Evolutionary conservation across 2,888 invertebrate genomes (phyloP).

Genomic region (Drosophila nigricruria): DNA sequence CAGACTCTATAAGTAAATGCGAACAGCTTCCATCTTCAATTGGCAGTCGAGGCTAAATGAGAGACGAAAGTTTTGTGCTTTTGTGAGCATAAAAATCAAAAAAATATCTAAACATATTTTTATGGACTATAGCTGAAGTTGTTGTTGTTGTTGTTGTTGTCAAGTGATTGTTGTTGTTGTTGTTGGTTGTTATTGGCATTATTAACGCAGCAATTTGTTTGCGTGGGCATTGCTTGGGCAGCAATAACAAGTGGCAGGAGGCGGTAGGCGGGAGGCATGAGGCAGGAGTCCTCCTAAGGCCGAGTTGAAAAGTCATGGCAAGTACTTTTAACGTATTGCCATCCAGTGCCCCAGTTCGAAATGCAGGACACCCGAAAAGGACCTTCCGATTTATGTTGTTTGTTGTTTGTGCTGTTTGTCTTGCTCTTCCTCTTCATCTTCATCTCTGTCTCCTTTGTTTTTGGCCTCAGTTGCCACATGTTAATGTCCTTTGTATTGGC

Average conservation of each 20-base stretch:
- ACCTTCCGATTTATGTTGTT: slow-evolving; percentile 49
- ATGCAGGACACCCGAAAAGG: slow-evolving; percentile 31
- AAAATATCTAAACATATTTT: slow-evolving; percentile 38
- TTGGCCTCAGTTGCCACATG: slow-evolving; percentile 60
- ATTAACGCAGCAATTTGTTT: slow-evolving; percentile 73
- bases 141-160: slow-evolving; percentile 7
- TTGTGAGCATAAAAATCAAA: slow-evolving; percentile 40
- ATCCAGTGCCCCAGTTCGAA: slow-evolving; percentile 44
- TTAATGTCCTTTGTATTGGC: slow-evolving; percentile 64
- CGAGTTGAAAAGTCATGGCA: slow-evolving; percentile 30
- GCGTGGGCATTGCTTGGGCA: slow-evolving; percentile 37
- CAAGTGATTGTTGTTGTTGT: slow-evolving; percentile 4
- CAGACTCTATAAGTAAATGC: not conserved
- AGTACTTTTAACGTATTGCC: slow-evolving; percentile 53
- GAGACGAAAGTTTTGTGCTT: slow-evolving; percentile 28
- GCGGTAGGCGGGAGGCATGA: too few species aligned
- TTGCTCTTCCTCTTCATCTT: not conserved
- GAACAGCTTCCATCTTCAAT: slow-evolving; percentile 8
- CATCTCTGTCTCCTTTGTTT: slow-evolving; percentile 13
- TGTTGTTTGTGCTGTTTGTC: slow-evolving; percentile 45
- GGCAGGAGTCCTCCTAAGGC: too few species aligned
- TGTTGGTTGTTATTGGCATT: slow-evolving; percentile 64
- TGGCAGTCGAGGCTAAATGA: not conserved
- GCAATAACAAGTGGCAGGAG: slow-evolving; percentile 30
- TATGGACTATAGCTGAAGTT: slow-evolving; percentile 34